phyloP scores from a whole-genome alignment of 1,140 invertebrate genomes.

The Mya arenaria region DNA sequence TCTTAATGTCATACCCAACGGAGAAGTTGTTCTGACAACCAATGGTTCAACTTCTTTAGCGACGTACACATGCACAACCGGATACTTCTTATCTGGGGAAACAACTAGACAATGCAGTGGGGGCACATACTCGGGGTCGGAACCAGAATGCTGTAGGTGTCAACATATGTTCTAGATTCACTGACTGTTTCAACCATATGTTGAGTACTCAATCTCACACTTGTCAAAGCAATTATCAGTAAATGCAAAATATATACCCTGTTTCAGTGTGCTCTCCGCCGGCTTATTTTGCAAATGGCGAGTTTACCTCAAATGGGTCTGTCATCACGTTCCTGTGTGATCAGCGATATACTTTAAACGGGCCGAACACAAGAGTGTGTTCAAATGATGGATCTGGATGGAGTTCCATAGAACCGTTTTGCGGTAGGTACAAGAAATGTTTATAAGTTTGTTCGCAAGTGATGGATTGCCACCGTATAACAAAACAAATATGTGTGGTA shows the following conservation, averaged over 20 bases:
- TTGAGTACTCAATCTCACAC: too few species aligned
- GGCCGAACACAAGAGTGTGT: constrained; percentile 1
- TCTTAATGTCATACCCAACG: constrained; percentile 1
- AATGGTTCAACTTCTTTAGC: constrained; percentile 15
- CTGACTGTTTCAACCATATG: too few species aligned
- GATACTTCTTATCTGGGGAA: constrained; percentile 20
- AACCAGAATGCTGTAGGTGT: constrained; percentile 26
- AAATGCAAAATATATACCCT: too few species aligned
- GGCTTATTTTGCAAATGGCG: constrained; percentile 31
- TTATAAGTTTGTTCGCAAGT: too few species aligned
- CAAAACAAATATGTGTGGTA: too few species aligned
- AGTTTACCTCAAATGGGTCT: neutral
- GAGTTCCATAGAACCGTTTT: constrained; percentile 9
- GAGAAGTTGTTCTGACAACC: neutral
- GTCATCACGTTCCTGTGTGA: constrained; percentile 21
- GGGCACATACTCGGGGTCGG: neutral
- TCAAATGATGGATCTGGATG: constrained; percentile 23
- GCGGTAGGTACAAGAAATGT: constrained; percentile 31
- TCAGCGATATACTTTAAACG: constrained; percentile 15
- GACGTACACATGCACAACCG: constrained; percentile 19
- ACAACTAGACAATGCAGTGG: neutral
- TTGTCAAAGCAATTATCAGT: too few species aligned
- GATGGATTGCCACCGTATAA: too few species aligned
- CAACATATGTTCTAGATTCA: too few species aligned
- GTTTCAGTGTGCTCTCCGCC: constrained; percentile 23